Percentiles rank a stretch among this genome's conserved stretches.
Conservation (phyloP, 2,888 invertebrate genomes). For the Hemistola chrysoprasaria region DNA sequence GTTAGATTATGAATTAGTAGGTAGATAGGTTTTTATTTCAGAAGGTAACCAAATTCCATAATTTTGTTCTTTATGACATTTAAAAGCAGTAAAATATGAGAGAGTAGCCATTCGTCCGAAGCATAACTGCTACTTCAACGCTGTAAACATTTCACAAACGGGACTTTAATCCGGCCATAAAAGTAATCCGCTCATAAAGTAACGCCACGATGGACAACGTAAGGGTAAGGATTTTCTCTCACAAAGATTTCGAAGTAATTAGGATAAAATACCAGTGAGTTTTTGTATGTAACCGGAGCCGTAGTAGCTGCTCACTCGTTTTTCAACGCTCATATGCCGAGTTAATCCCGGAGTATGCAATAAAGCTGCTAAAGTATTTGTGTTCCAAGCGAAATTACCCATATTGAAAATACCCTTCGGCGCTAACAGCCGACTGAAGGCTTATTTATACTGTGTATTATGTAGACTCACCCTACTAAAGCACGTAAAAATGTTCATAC, state of each 20-base stretch:
- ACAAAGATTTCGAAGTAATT: constrained; percentile 80
- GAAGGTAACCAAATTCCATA: background rate
- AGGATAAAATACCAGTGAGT: constrained; percentile 77
- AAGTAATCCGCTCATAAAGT: constrained; percentile 81
- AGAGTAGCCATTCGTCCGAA: constrained; percentile 28
- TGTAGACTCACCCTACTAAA: constrained; percentile 48
- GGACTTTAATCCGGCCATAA: constrained; percentile 78
- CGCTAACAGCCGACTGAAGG: constrained; percentile 72
- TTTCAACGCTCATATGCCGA: constrained; percentile 76
- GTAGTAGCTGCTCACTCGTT: constrained; percentile 57
- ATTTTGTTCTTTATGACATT: background rate
- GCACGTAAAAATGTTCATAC: constrained; percentile 51
- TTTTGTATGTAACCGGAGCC: constrained; percentile 70
- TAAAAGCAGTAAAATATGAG: constrained; percentile 5
- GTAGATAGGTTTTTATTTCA: constrained; percentile 4
- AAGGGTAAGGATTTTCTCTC: constrained; percentile 77
- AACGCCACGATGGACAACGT: constrained; percentile 79
- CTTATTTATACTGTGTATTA: constrained; percentile 69
- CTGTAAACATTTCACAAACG: constrained; percentile 78
- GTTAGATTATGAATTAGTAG: constrained; percentile 15
- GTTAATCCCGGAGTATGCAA: constrained; percentile 79
- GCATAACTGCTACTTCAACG: constrained; percentile 58
- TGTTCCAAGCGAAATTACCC: constrained; percentile 78
- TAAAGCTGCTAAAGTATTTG: constrained; percentile 79
- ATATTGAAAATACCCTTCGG: constrained; percentile 80